A percentile compares a stretch with the other conserved stretches of the same genome.
These are phyloP conservation scores for Tinea pellionella DNA, from an alignment of 2,888 invertebrate genomes.

Conservation along the genomic window DNA sequence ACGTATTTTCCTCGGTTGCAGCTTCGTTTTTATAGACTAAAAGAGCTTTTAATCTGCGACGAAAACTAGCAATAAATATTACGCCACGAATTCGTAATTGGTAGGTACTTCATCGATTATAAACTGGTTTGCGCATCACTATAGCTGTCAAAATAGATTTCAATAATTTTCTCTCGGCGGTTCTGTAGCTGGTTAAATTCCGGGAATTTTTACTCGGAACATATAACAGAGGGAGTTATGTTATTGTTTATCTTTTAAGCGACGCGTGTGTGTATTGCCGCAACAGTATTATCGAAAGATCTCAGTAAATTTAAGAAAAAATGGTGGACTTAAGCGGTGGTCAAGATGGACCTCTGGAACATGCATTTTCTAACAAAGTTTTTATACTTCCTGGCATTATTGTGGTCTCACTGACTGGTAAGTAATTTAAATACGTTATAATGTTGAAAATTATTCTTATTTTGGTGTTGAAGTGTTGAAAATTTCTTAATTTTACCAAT, in stretches of 20 bases:
- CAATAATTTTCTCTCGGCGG: too few relatives aligned
- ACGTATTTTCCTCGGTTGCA: too few relatives aligned
- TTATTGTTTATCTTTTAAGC: not conserved
- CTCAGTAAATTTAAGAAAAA: constrained; percentile 25
- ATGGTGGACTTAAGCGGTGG: constrained; percentile 90
- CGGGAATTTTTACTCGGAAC: not conserved
- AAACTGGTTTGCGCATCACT: too few relatives aligned
- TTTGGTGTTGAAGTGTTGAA: not conserved
- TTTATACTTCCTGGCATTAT: constrained; percentile 88
- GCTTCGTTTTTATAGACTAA: too few relatives aligned
- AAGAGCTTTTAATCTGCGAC: too few relatives aligned
- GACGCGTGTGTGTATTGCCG: not conserved
- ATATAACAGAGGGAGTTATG: not conserved
- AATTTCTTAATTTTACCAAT: not conserved
- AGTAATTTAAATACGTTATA: constrained; percentile 26
- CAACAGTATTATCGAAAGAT: constrained; percentile 4
- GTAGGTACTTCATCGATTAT: too few relatives aligned
- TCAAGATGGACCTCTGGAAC: constrained; percentile 83
- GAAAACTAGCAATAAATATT: too few relatives aligned
- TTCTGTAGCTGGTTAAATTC: not conserved
- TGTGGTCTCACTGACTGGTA: constrained; percentile 83
- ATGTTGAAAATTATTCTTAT: not conserved
- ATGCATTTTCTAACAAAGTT: constrained; percentile 88
- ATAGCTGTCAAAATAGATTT: too few relatives aligned
- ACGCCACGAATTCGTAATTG: too few relatives aligned